Base-by-base conservation (phyloP, 2,113 vertebrate genomes). In the mouse (Mus musculus) region DNA sequence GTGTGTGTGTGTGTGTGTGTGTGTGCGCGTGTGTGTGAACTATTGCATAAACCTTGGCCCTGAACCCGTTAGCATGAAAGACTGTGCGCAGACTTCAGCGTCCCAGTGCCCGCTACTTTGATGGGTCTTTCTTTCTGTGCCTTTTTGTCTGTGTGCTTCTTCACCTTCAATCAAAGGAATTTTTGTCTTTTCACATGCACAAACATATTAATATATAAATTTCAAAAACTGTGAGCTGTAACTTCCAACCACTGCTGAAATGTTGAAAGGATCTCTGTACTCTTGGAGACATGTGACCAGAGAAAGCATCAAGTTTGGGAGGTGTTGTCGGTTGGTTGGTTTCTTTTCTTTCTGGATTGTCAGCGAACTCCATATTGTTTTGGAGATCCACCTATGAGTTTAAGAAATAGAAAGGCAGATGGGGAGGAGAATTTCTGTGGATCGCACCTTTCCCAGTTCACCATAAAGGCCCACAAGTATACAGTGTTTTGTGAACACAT, bases 171-270 rank as follows among this genome's bases (percentile, higher is more conserved):
- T 42, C 30, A 84, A 39, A 82, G 12, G 24, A 39, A 24, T 82
- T n/a, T 61, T 82, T 39, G 16, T 84, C 56, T 42, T 5, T 63
- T 63, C 22, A 26, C 81, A 63, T 39, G 26, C 56, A 63, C 39
- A 84, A 59, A 63, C 26, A 63, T 24, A 84, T 19, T n/a, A 82
- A 26, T 82, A 61, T 10, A 42, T 84, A 63, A 30, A 84, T 39
- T 84, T 61, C 56, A 10, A 30, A 59, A 42, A 56, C 81, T 46
- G 5, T 52, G 85, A 95, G 91, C 85, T 88, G 11, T 8, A 13
- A 56, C 86, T 93, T 95, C 67, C 80, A 93, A 92, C 52, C 95
- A 81, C 22, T 93, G n/a, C 7, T 42, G 3, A 96, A 95, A 96
- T 89, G 22, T 92, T 95, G 26, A 81, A 72, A 72, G 71, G 6